Evolutionary conservation across 2,797 vertebrate species (phyloP).

Genomic region (Galaxias olidus): DNA sequence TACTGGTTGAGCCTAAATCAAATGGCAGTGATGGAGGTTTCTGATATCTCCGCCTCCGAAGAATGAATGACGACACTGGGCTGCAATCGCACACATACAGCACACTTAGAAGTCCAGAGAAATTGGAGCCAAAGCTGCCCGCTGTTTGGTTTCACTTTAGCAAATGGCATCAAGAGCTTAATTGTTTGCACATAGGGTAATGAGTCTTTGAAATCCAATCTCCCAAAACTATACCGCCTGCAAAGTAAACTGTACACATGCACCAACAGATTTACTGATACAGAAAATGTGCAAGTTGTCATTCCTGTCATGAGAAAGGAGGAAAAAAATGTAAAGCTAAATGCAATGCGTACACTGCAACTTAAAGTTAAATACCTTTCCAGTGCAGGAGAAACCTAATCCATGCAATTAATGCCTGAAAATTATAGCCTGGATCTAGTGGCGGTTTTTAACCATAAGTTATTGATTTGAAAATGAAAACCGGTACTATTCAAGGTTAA

Average conservation of each 20-base stretch:
- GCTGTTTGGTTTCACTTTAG: conserved; percentile 55
- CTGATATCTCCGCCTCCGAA: conserved; percentile 52
- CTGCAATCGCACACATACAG: conserved; percentile 54
- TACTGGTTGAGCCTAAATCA: conserved; percentile 59
- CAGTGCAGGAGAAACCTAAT: conserved; percentile 76
- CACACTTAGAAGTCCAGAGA: conserved; percentile 26
- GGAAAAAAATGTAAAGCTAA: conserved; percentile 44
- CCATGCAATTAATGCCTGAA: conserved; percentile 79
- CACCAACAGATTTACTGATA: conserved; percentile 51
- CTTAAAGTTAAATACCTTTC: conserved; percentile 74
- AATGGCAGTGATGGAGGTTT: conserved; percentile 50
- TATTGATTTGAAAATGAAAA: conserved; percentile 88
- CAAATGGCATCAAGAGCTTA: conserved; percentile 59
- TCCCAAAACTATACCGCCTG: conserved; percentile 58
- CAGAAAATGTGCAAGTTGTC: conserved; percentile 68
- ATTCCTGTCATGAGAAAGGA: conserved; percentile 42
- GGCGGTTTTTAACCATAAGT: conserved; percentile 81
- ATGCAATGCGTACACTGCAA: conserved; percentile 61
- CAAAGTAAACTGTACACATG: conserved; percentile 51
- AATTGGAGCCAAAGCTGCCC: conserved; percentile 45
- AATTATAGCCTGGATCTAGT: conserved; percentile 80
- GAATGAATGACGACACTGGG: conserved; percentile 68
- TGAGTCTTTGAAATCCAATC: conserved; percentile 68
- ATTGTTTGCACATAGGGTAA: conserved; percentile 57
- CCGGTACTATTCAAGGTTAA: conserved; percentile 85